These are phyloP conservation scores for Furnarius figulus DNA, from an alignment of 2,113 vertebrate species.

Conservation along the genomic window DNA sequence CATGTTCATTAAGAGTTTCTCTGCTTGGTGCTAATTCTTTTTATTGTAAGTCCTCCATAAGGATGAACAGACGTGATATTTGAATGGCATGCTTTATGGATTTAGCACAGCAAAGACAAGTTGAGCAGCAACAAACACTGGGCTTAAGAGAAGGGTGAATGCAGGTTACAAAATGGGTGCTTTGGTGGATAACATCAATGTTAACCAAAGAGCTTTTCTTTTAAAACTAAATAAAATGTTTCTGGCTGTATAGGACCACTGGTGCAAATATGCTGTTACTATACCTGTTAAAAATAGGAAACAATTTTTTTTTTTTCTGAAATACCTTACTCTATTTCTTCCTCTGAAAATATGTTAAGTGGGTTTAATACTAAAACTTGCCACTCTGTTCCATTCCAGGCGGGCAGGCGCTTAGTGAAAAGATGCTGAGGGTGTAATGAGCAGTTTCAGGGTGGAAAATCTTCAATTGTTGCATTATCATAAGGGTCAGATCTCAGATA, in stretches of 20 bases:
- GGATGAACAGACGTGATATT: not conserved
- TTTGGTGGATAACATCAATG: not conserved
- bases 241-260: not conserved
- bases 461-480: not conserved
- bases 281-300: not conserved
- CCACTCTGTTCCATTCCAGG: not conserved
- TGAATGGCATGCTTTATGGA: not conserved
- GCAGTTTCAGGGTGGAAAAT: not conserved
- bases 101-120: not conserved
- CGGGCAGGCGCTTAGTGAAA: not conserved
- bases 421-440: not conserved
- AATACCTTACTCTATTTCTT: not conserved
- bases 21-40: not conserved
- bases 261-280: not conserved
- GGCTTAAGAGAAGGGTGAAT: not conserved
- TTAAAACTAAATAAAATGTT: not conserved
- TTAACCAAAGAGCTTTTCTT: not conserved
- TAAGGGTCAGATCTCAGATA: not conserved
- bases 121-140: not conserved
- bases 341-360: not conserved
- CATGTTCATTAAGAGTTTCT: not conserved
- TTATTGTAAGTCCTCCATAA: not conserved
- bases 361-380: not conserved
- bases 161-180: not conserved
- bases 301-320: not conserved